A percentile compares a stretch with the other conserved stretches of the same genome.
Evolutionary conservation across 2,113 vertebrate genomes (phyloP).

Genomic region (Mormyrus iriodes): DNA sequence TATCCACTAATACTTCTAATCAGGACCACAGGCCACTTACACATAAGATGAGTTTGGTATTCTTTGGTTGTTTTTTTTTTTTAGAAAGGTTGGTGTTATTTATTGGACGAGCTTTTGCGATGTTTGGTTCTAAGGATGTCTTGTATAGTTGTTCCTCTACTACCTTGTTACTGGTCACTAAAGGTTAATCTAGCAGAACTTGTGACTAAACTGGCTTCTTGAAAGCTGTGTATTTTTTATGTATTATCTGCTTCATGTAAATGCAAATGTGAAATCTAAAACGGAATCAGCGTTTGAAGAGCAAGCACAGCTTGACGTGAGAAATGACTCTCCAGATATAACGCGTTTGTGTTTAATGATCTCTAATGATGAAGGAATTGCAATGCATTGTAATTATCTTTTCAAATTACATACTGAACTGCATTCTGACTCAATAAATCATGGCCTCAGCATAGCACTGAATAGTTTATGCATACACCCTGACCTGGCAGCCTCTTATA

Average conservation of each 20-base stretch:
- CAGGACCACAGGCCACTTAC: background rate
- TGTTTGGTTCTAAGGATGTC: background rate
- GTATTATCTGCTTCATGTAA: background rate
- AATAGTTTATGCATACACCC: background rate
- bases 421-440: background rate
- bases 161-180: background rate
- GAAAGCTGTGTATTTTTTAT: background rate
- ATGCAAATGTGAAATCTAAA: background rate
- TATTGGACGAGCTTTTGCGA: background rate
- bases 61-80: background rate
- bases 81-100: background rate
- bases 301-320: background rate
- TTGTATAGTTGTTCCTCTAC: background rate
- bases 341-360: background rate
- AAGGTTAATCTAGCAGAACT: background rate
- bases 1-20: background rate
- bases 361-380: background rate
- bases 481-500: background rate
- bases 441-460: background rate
- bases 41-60: background rate
- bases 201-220: background rate
- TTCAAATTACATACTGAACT: background rate
- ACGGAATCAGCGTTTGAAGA: background rate
- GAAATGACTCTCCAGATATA: background rate
- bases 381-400: background rate